Conservation (phyloP, 2,888 invertebrate genomes). For the Drosophila borealis region DNA sequence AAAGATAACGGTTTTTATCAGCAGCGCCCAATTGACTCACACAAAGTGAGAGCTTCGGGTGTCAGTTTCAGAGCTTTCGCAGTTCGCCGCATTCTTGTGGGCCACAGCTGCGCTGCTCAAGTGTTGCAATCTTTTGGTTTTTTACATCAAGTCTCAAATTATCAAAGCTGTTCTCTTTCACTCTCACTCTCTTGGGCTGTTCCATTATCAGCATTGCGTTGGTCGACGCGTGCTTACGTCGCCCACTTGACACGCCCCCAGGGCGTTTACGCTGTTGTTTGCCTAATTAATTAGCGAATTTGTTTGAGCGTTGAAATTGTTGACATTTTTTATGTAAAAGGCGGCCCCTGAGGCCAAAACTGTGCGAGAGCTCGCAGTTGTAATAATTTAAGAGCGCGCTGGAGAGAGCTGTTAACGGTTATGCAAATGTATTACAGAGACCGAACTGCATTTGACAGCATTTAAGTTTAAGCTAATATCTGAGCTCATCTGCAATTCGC, state of each 20-base stretch:
- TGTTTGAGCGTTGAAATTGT: slow-evolving; percentile 39
- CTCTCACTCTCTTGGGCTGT: neutral
- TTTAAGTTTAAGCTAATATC: slow-evolving; percentile 28
- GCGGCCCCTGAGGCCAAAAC: slow-evolving; percentile 12
- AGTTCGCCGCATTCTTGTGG: slow-evolving; percentile 45
- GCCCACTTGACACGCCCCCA: slow-evolving; percentile 19
- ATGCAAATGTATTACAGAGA: slow-evolving; percentile 10
- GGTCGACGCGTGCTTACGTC: slow-evolving; percentile 7
- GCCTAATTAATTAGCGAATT: slow-evolving; percentile 62
- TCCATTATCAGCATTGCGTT: neutral
- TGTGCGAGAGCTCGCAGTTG: neutral
- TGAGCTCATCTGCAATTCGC: slow-evolving; percentile 49
- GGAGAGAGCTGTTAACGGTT: slow-evolving; percentile 4
- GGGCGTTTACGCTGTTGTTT: slow-evolving; percentile 23
- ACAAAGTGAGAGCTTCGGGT: neutral
- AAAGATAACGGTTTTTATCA: slow-evolving; percentile 36
- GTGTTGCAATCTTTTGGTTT: slow-evolving; percentile 60
- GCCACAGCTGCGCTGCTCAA: slow-evolving; percentile 26
- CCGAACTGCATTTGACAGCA: neutral
- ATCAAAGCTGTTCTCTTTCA: slow-evolving; percentile 21
- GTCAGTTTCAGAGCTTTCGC: slow-evolving; percentile 24
- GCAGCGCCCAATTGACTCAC: slow-evolving; percentile 4
- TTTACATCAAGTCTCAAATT: slow-evolving; percentile 51
- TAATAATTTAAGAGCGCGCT: neutral
- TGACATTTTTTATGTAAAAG: slow-evolving; percentile 37